Percentiles rank a stretch among this genome's conserved stretches.
phyloP scores from a whole-genome alignment of 1,140 invertebrate genomes.

The Bombus polaris region DNA sequence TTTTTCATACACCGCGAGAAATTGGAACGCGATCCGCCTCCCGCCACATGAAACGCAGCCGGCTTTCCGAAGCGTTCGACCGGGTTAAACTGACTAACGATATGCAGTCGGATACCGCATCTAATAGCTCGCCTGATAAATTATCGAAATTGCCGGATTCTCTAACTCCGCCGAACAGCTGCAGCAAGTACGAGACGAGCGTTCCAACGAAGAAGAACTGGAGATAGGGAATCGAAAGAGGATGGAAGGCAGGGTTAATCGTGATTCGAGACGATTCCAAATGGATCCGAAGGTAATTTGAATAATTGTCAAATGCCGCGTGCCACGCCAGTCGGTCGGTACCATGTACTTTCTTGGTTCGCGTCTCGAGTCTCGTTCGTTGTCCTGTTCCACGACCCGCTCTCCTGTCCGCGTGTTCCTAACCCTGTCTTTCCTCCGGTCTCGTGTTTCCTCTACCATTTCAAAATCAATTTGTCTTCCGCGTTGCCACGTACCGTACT shows the following conservation, averaged over 20 bases:
- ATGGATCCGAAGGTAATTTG: slow-evolving; percentile 46
- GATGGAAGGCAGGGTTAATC: slow-evolving; percentile 6
- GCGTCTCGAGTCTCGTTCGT: slow-evolving; percentile 19
- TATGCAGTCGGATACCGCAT: not conserved
- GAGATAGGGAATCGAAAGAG: not conserved
- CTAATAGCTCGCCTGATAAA: not conserved
- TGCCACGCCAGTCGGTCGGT: slow-evolving; percentile 50
- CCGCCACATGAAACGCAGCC: too few relatives aligned
- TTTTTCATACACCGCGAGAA: slow-evolving; percentile 3
- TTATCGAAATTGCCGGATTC: slow-evolving; percentile 14
- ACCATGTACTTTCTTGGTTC: slow-evolving; percentile 35
- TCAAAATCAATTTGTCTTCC: slow-evolving; percentile 80
- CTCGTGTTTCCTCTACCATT: slow-evolving; percentile 70
- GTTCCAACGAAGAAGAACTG: not conserved
- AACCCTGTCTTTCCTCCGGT: not conserved
- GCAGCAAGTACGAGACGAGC: not conserved
- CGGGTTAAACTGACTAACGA: slow-evolving; percentile 3
- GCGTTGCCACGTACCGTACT: slow-evolving; percentile 63
- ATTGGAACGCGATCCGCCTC: not conserved
- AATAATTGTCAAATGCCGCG: slow-evolving; percentile 69
- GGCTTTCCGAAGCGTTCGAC: too few relatives aligned
- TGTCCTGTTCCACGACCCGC: slow-evolving; percentile 25
- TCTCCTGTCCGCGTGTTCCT: not conserved
- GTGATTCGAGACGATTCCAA: slow-evolving; percentile 46
- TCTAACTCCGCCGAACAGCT: not conserved